These are phyloP conservation scores for Poeciliopsis occidentalis DNA, from an alignment of 2,113 vertebrate genomes.

Conservation along the genomic window DNA sequence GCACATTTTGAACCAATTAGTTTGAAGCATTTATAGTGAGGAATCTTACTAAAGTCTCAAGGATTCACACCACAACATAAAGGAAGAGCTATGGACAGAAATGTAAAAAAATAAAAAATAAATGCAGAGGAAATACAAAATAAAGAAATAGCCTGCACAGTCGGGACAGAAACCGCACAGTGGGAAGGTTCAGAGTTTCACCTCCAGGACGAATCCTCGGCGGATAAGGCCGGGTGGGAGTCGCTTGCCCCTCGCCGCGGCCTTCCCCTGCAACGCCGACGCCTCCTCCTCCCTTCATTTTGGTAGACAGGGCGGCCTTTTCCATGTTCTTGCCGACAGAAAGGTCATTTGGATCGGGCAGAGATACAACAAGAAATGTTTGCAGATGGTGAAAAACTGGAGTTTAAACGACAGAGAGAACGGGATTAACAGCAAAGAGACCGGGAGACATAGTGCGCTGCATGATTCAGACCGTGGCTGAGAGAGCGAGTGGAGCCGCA, in stretches of 20 bases:
- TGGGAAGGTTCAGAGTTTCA: slow-evolving; percentile 49
- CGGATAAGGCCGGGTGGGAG: slow-evolving; percentile 47
- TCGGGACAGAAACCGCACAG: background rate
- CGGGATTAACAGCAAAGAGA: background rate
- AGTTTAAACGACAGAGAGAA: slow-evolving; percentile 23
- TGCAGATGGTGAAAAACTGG: slow-evolving; percentile 5
- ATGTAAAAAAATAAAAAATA: background rate
- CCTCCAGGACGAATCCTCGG: slow-evolving; percentile 82
- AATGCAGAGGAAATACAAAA: background rate
- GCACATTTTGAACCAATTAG: background rate
- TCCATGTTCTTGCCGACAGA: slow-evolving; percentile 86
- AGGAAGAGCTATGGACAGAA: background rate
- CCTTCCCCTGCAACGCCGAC: slow-evolving; percentile 66
- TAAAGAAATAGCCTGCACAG: background rate
- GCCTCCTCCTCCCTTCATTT: slow-evolving; percentile 92
- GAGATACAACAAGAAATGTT: background rate
- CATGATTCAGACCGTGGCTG: slow-evolving; percentile 42
- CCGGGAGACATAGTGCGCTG: slow-evolving; percentile 2
- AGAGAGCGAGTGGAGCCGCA: slow-evolving; percentile 17
- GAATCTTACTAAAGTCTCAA: slow-evolving; percentile 11
- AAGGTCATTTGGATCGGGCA: slow-evolving; percentile 11
- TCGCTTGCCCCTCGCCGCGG: slow-evolving; percentile 42
- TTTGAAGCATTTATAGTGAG: background rate
- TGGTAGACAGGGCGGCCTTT: slow-evolving; percentile 82
- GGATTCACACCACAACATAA: background rate